Evolutionary conservation across 1,140 invertebrate genomes (phyloP).

Genomic region (Drosophila tsacasi): DNA sequence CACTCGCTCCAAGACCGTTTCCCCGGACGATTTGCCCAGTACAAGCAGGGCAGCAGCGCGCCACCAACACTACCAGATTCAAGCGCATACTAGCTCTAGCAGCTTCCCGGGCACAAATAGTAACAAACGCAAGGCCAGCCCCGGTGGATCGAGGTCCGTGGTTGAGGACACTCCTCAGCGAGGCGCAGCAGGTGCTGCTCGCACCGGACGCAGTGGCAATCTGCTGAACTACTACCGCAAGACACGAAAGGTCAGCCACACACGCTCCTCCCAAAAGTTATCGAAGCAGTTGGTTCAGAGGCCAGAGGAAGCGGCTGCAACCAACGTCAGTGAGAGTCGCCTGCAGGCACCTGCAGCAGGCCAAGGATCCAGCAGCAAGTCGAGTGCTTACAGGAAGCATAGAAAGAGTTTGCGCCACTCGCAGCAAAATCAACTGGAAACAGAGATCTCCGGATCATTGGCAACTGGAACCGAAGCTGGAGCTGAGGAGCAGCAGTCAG

Average conservation of each 20-base stretch:
- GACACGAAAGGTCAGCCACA: constrained; percentile 79
- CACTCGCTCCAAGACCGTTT: constrained; percentile 80
- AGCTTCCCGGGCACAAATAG: constrained; percentile 6
- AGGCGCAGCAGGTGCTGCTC: constrained; percentile 38
- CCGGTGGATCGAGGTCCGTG: constrained; percentile 8
- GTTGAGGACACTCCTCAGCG: constrained; percentile 46
- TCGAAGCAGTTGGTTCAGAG: constrained; percentile 16
- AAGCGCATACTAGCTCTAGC: constrained; percentile 13
- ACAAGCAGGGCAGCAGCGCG: constrained; percentile 62
- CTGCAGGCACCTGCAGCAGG: constrained; percentile 12
- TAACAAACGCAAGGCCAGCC: constrained; percentile 35
- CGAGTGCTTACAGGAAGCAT: constrained; percentile 12
- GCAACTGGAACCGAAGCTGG: constrained; percentile 2
- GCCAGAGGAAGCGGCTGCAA: constrained; percentile 4
- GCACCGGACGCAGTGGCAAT: constrained; percentile 57
- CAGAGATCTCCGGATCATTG: constrained; percentile 2
- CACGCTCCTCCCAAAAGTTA: constrained; percentile 49
- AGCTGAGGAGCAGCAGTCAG: constrained; percentile 25
- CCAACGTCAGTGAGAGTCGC: constrained; percentile 14
- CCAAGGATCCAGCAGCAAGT: constrained; percentile 20
- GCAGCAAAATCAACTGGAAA: constrained; percentile 26
- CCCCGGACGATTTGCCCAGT: constrained; percentile 71
- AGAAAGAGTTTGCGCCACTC: constrained; percentile 30
- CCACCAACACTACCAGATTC: constrained; percentile 23
- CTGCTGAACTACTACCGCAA: constrained; percentile 83